Evolutionary conservation across 2,113 vertebrate genomes (phyloP).

Genomic region (Hystrix brachyura): DNA sequence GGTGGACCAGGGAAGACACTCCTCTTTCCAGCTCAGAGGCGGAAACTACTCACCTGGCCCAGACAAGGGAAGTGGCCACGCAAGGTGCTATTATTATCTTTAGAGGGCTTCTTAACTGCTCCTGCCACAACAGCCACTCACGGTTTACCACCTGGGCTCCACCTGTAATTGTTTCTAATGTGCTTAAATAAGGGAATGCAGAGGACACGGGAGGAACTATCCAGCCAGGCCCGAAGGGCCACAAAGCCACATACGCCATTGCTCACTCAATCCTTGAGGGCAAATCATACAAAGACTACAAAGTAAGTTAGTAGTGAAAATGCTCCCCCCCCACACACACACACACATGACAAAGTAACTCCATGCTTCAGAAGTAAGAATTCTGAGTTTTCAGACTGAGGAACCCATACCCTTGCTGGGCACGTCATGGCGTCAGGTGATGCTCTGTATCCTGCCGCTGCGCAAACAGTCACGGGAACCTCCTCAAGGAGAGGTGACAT

Average conservation of each 20-base stretch:
- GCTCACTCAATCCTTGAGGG: accelerated
- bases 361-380: background rate
- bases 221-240: background rate
- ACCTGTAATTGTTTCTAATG: background rate
- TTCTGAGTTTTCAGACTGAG: background rate
- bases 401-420: background rate
- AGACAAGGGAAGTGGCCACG: background rate
- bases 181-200: background rate
- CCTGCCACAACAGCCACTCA: background rate
- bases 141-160: too few relatives aligned
- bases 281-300: background rate
- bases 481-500: background rate
- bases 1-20: background rate
- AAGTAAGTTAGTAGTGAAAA: background rate
- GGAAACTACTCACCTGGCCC: background rate
- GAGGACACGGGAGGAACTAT: accelerated
- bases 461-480: accelerated
- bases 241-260: accelerated
- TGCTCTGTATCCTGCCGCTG: accelerated
- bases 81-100: background rate
- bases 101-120: background rate
- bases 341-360: background rate
- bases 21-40: background rate
- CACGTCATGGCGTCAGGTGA: accelerated
- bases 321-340: background rate